Percentiles rank a stretch among this genome's conserved stretches.
Evolutionary conservation across 92 coral and sea anemone species (phyloP).

Genomic region (Montipora capitata): DNA sequence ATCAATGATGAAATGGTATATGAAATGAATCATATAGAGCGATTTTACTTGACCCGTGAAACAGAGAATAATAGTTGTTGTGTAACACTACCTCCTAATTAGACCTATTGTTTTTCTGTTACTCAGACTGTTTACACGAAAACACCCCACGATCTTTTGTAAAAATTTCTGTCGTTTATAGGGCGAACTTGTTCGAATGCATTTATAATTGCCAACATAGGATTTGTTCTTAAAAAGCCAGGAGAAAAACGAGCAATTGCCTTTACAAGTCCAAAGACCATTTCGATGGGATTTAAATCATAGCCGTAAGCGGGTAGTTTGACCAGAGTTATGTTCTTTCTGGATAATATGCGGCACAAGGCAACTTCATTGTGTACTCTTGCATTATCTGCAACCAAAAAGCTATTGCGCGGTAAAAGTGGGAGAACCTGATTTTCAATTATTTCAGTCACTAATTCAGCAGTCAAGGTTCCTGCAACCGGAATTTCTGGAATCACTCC

Average conservation of each 20-base stretch:
- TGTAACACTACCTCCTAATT: too few species aligned
- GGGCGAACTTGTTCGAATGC: constrained; percentile 26
- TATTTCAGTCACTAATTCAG: too few species aligned
- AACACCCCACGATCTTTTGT: constrained; percentile 19
- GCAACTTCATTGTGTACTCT: constrained; percentile 40
- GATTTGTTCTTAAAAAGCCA: constrained; percentile 7
- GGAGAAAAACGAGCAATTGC: constrained; percentile 14
- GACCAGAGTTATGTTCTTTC: constrained; percentile 51
- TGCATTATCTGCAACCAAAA: constrained; percentile 67
- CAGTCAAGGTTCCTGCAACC: too few species aligned
- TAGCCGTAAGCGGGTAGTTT: constrained; percentile 55
- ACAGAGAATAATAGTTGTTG: too few species aligned
- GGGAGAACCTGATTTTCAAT: too few species aligned
- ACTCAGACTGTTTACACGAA: too few species aligned
- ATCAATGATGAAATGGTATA: too few species aligned
- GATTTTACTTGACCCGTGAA: too few species aligned
- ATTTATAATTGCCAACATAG: constrained; percentile 19
- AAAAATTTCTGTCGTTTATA: background rate
- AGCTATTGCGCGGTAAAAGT: constrained; percentile 25
- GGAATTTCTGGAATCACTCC: too few species aligned
- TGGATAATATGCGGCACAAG: constrained; percentile 2
- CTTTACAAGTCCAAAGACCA: constrained; percentile 40
- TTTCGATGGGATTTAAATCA: constrained; percentile 48
- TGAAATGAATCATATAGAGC: too few species aligned
- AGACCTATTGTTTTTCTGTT: too few species aligned